These are phyloP conservation scores for Macroglossus sobrinus DNA, from an alignment of 2,113 vertebrate genomes.

Conservation along the genomic window DNA sequence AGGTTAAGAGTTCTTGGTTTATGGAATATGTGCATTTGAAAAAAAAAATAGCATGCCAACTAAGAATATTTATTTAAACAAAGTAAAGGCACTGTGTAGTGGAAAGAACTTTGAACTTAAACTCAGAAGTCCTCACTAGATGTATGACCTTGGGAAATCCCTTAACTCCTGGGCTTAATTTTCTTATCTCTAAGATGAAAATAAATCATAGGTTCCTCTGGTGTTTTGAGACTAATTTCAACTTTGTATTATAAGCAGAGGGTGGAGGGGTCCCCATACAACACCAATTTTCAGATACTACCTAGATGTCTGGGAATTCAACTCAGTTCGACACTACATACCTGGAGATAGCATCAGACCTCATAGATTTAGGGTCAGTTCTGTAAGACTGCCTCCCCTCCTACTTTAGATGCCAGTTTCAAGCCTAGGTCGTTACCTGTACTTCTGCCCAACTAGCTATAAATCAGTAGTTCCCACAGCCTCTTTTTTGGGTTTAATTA, in stretches of 20 bases:
- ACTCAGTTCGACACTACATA: neutral
- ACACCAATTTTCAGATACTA: neutral
- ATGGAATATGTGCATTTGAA: neutral
- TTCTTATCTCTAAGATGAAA: neutral
- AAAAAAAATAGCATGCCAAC: neutral
- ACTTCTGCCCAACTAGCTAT: neutral
- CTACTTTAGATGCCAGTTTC: no score
- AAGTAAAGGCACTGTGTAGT: neutral
- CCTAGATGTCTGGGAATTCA: neutral
- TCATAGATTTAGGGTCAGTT: neutral
- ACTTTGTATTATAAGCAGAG: no score
- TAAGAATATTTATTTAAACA: neutral
- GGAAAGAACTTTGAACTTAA: neutral
- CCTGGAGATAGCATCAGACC: neutral
- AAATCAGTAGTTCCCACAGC: neutral
- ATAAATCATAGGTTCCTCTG: neutral
- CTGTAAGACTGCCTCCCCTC: neutral
- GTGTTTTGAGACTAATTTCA: neutral
- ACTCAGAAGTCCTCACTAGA: neutral
- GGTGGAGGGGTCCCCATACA: no score
- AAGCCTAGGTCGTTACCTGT: neutral
- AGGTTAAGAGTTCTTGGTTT: neutral
- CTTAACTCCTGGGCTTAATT: neutral
- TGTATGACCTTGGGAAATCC: neutral
- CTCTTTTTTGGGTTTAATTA: neutral